Conservation (phyloP, 1,140 invertebrate genomes). For the Diplogasteroides magnus region DNA sequence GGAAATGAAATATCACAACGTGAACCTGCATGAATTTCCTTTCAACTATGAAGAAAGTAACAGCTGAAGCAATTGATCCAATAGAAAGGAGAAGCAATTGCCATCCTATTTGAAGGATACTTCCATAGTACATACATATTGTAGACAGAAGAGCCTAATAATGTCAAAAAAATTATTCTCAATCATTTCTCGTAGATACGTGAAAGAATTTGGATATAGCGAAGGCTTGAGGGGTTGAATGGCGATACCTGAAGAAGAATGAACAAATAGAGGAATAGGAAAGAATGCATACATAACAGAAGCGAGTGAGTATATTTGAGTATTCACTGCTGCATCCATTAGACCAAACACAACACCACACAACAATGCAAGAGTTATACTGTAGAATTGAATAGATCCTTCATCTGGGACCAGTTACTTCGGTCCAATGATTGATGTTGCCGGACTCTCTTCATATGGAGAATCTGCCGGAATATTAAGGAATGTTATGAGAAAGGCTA, state of each 20-base stretch:
- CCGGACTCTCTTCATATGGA: neutral
- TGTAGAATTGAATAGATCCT: neutral
- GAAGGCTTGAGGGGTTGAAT: neutral
- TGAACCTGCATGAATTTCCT: too few relatives aligned
- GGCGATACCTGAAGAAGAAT: too few relatives aligned
- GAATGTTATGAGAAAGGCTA: too few relatives aligned
- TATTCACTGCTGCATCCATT: neutral
- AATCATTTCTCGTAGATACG: neutral
- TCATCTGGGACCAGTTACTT: too few relatives aligned
- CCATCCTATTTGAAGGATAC: neutral
- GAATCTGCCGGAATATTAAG: too few relatives aligned
- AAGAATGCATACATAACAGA: neutral
- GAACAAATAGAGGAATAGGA: too few relatives aligned
- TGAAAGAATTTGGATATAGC: neutral
- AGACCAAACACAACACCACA: neutral
- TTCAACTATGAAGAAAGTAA: neutral
- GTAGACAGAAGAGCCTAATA: neutral
- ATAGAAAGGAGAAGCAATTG: neutral
- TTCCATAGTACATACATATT: neutral
- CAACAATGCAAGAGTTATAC: neutral
- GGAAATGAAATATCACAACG: too few relatives aligned
- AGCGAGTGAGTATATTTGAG: neutral
- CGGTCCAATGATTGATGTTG: too few relatives aligned
- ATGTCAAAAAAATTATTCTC: neutral
- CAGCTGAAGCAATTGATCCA: neutral